Base-by-base conservation (phyloP, 2,113 vertebrate genomes). In the Cheirogaleus medius region DNA sequence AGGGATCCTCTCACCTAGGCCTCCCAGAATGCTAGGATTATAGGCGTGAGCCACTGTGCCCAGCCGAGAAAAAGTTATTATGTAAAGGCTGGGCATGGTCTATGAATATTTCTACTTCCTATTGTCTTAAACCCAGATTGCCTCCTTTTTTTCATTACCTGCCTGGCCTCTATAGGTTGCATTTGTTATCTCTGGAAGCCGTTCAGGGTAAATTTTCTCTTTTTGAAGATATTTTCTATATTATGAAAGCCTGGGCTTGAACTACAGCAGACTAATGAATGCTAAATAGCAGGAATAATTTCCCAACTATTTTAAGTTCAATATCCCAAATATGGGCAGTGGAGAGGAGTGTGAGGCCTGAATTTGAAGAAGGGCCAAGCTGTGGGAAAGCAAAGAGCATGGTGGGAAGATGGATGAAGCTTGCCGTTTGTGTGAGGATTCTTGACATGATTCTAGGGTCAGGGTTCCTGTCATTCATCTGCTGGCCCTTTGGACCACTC, bases 381-480 rank as follows among this genome's bases (percentile, higher is more conserved):
- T n/a, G 14, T 49, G 23, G 81, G 56, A 3, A 27, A 42, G 52
- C 25, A 42, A n/a, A 54, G 42, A 37, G 10, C 49, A 4, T 15
- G 29, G 18, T 8, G 60, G 71, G 37, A 29, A 71, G 60, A 49
- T 8, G 60, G 56, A 10, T 17, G 60, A 93, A 44, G 27, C 7
- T 1, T 42, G 68, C 29, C 11, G 3, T 58, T n/a, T 34, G n/a
- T 37, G 13, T 97, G 78, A 95, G 87, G 42, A 54, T 29, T 92
- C 42, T 95, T 37, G 23, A 18, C 2, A 0, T 96, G 39, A 58
- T 97, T 98, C 89, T 74, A 98, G 98, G 98, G 32, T 23, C 97
- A 71, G 68, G 14, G 25, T 13, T 97, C 83, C 93, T 76, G 87
- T 52, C 63, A 6, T 14, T 69, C 34, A 21, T 23, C 93, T 27